Conservation (phyloP, 1,140 invertebrate species). For the Theocolax elegans region DNA sequence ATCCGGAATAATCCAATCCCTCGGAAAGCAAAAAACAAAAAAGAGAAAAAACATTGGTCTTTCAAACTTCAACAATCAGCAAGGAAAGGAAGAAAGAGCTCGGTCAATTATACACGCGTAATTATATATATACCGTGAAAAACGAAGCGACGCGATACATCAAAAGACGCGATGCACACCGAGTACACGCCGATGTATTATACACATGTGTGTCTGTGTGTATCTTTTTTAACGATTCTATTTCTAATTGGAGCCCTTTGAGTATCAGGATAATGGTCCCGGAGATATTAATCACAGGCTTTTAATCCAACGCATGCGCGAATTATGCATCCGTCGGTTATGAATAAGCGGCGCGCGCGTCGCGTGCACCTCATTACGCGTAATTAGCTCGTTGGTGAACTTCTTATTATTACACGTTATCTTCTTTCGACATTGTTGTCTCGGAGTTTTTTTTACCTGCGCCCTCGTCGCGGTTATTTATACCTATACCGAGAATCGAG, state of each 20-base stretch:
- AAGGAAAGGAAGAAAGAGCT: neutral
- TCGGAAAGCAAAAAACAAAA: no score
- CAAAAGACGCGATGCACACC: conserved; percentile 2
- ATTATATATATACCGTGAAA: conserved; percentile 13
- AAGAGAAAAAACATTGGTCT: neutral
- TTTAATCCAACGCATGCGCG: conserved; percentile 12
- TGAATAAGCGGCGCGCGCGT: conserved; percentile 1
- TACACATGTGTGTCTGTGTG: neutral
- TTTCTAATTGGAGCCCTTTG: conserved; percentile 30
- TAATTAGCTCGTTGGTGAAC: conserved; percentile 26
- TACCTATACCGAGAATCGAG: neutral
- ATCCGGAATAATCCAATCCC: conserved; percentile 27
- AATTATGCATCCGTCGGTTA: neutral
- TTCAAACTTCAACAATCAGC: neutral
- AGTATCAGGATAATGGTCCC: conserved; percentile 9
- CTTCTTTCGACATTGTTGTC: no score
- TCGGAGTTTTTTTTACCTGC: no score
- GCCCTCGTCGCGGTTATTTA: neutral
- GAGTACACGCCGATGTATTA: no score
- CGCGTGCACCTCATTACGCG: conserved; percentile 34
- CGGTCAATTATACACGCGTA: neutral
- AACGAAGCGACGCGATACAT: conserved; percentile 19
- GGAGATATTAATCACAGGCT: conserved; percentile 35
- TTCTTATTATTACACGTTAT: neutral
- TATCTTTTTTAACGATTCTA: conserved; percentile 20